A percentile compares a stretch with the other conserved stretches of the same genome.
Evolutionary conservation across 2,888 invertebrate genomes (phyloP).

Genomic region (Dermolepida albohirtum): DNA sequence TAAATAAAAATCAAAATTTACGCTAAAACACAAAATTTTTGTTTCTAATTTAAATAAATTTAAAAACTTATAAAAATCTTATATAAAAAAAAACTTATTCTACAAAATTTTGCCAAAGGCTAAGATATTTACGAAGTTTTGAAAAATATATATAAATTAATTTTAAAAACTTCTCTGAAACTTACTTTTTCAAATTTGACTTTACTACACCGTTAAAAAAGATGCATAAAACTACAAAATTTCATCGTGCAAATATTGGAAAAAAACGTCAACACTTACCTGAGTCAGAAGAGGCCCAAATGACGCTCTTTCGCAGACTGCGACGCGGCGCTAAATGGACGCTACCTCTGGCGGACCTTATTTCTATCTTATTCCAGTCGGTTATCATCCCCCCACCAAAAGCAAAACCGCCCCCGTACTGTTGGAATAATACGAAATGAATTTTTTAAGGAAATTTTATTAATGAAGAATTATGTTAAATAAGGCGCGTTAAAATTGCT

Average conservation of each 20-base stretch:
- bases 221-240: neutral
- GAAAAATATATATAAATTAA: no score
- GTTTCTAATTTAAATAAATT: no score
- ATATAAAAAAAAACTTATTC: no score
- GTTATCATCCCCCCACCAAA: constrained; percentile 17
- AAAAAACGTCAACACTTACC: constrained; percentile 45
- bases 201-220: neutral
- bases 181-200: constrained; percentile 5
- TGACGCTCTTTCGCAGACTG: constrained; percentile 54
- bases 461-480: constrained; percentile 3
- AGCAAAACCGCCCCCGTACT: constrained; percentile 31
- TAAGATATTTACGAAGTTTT: no score
- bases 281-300: constrained; percentile 46
- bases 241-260: neutral
- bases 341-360: constrained; percentile 19
- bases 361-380: constrained; percentile 34
- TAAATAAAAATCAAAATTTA: no score
- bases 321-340: constrained; percentile 58
- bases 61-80: no score
- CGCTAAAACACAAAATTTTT: no score
- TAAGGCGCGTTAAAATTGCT: neutral
- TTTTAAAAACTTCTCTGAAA: neutral
- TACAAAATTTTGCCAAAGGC: no score
- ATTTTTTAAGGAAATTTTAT: constrained; percentile 2
- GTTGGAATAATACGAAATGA: neutral